phyloP scores from a whole-genome alignment of 2,888 invertebrate species.

The Yponomeuta plumbellus region DNA sequence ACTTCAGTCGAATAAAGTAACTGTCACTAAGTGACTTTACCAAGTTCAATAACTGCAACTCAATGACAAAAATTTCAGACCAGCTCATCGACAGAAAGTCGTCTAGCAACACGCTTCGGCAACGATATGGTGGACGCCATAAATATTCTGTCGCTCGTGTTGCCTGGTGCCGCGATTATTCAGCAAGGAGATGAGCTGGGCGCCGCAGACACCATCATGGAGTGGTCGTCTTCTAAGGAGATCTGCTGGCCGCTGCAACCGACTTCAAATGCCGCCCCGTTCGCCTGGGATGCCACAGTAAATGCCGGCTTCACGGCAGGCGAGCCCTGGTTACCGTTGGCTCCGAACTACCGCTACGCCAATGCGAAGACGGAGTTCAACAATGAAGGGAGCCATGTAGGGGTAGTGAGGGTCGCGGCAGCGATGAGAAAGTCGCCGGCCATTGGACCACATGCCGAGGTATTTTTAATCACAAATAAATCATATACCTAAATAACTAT shows the following conservation, averaged over 20 bases:
- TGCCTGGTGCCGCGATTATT: slow-evolving; percentile 85
- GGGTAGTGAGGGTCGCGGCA: slow-evolving; percentile 49
- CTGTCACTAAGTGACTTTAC: too few species aligned
- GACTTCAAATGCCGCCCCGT: slow-evolving; percentile 46
- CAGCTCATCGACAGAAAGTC: slow-evolving; percentile 40
- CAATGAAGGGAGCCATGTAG: slow-evolving; percentile 67
- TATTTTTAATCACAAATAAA: slow-evolving; percentile 23
- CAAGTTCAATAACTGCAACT: too few species aligned
- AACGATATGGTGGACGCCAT: slow-evolving; percentile 80
- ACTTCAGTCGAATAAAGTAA: background rate
- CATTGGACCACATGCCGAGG: slow-evolving; percentile 62
- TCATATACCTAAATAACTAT: too few species aligned
- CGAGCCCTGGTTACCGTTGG: slow-evolving; percentile 81
- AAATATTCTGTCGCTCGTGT: slow-evolving; percentile 80
- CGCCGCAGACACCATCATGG: slow-evolving; percentile 70
- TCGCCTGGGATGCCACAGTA: slow-evolving; percentile 67
- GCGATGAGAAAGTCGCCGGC: slow-evolving; percentile 64
- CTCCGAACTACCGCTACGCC: slow-evolving; percentile 77
- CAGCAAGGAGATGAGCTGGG: slow-evolving; percentile 90
- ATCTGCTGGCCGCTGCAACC: slow-evolving; percentile 66
- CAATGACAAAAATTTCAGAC: slow-evolving; percentile 44
- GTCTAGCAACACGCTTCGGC: slow-evolving; percentile 79
- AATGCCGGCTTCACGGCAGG: slow-evolving; percentile 70
- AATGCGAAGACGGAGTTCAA: slow-evolving; percentile 78
- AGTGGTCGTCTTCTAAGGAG: slow-evolving; percentile 58